phyloP scores from a whole-genome alignment of 1,140 invertebrate genomes.

The Archivesica marissinica region DNA sequence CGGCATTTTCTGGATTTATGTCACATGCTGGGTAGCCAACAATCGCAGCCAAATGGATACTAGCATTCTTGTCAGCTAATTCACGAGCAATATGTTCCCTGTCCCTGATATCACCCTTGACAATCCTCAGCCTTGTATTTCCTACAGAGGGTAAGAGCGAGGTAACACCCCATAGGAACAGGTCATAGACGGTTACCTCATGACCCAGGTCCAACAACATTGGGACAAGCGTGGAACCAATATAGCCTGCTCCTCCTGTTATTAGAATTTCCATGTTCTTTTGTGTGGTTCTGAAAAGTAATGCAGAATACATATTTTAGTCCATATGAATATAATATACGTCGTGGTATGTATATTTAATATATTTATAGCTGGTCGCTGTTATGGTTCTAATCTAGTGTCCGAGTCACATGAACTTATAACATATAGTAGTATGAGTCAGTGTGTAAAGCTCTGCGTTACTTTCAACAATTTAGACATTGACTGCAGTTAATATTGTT shows the following conservation, averaged over 20 bases:
- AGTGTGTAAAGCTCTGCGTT: no score
- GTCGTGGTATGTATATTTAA: no score
- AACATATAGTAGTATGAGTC: no score
- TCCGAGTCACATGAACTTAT: no score
- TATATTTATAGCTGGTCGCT: no score
- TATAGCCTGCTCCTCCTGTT: conserved; percentile 77
- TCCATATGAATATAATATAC: no score
- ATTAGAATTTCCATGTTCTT: conserved; percentile 69
- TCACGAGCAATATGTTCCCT: conserved; percentile 64
- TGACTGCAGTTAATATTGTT: no score
- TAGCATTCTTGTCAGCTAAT: conserved; percentile 69
- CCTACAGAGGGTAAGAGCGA: conserved; percentile 67
- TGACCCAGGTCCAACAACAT: conserved; percentile 75
- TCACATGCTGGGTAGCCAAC: conserved; percentile 79
- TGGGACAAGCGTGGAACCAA: conserved; percentile 74
- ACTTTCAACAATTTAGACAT: no score
- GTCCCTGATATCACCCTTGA: conserved; percentile 72
- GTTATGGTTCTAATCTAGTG: no score
- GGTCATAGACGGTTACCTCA: conserved; percentile 77
- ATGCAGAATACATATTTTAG: no score
- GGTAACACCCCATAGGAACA: conserved; percentile 74
- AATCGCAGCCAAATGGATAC: conserved; percentile 78
- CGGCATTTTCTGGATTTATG: conserved; percentile 69
- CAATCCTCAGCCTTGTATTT: conserved; percentile 69
- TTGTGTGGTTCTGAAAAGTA: no score